Conservation (phyloP, 2,888 invertebrate genomes). For the Blera fallax region DNA sequence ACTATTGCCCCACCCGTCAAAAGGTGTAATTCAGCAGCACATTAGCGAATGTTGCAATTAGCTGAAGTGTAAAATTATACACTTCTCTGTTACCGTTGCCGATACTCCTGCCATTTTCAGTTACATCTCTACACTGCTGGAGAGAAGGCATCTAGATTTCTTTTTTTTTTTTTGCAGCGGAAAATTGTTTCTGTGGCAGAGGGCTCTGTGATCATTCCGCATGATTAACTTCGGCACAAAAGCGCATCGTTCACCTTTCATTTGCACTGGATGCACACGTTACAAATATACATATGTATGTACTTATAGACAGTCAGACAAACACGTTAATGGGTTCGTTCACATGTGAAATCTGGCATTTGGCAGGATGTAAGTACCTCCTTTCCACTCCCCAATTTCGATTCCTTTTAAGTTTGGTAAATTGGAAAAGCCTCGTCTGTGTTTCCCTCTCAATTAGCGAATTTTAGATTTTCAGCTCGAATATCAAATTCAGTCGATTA, state of each 20-base stretch:
- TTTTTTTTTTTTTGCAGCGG: neutral
- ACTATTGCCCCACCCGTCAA: neutral
- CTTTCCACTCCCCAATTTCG: neutral
- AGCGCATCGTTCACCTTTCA: conserved; percentile 56
- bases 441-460: conserved; percentile 35
- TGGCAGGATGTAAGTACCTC: conserved; percentile 61
- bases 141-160: neutral
- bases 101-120: conserved; percentile 3
- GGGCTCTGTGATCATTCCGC: conserved; percentile 48
- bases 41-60: conserved; percentile 42
- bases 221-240: conserved; percentile 66
- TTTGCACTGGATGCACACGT: conserved; percentile 21
- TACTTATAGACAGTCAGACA: conserved; percentile 9
- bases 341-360: conserved; percentile 67
- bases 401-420: conserved; percentile 12
- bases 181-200: conserved; percentile 25
- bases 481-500: conserved; percentile 64
- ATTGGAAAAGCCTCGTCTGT: conserved; percentile 26
- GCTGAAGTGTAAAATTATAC: conserved; percentile 56
- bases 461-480: conserved; percentile 50
- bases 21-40: conserved; percentile 32
- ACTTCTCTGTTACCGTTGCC: conserved; percentile 17
- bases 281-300: neutral
- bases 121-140: neutral
- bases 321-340: conserved; percentile 56